Base-by-base conservation (phyloP, 2,113 vertebrate species). In the Salvelinus fontinalis region DNA sequence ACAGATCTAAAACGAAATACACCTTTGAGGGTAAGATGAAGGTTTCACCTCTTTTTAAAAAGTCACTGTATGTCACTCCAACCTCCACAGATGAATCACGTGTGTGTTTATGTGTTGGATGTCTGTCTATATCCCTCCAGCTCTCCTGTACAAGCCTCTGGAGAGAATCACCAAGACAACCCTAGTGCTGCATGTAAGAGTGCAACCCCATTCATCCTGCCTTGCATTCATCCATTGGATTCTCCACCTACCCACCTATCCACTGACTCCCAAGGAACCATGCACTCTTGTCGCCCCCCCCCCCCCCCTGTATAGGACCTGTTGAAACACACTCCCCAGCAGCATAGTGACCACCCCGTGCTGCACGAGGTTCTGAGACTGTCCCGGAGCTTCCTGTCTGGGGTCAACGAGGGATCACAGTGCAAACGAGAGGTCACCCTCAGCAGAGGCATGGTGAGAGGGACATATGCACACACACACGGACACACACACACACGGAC, bases 91-190 rank as follows among this genome's bases (percentile, higher is more conserved):
- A 54, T 18, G 3, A 18, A 54, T 54, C 16, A 4, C 1, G 3
- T 18, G 14, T 14, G 16, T 54, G 51, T 34, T 62, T 4, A 84
- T 8, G 14, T 12, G 5, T 5, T 69, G 22, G 62, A 75, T 48
- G 5, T 64, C 7, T 11, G 12, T 71, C 13, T 75, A 75, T 84
- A 0, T 62, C 3, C 66, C 74, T 27, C 1, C 87, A 94, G 93
- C 89, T 87, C 90, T 94, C 1, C 89, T 94, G 1, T 94, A 94
- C 83, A 93, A 90, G 39, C 93, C 93, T 73, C 73, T 94, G 86
- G 93, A 94, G 70, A 84, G 93, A 85, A 86, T 94, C 44, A 94
- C 92, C 72, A 94, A 89, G 84, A 94, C 92, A n/a, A 94, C 92
- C 27, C 87, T 94, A 4, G 91, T 91, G 48, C 77, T 94, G 70